These are phyloP conservation scores for Poecilia picta DNA, from an alignment of 2,797 vertebrate species.

Conservation along the genomic window DNA sequence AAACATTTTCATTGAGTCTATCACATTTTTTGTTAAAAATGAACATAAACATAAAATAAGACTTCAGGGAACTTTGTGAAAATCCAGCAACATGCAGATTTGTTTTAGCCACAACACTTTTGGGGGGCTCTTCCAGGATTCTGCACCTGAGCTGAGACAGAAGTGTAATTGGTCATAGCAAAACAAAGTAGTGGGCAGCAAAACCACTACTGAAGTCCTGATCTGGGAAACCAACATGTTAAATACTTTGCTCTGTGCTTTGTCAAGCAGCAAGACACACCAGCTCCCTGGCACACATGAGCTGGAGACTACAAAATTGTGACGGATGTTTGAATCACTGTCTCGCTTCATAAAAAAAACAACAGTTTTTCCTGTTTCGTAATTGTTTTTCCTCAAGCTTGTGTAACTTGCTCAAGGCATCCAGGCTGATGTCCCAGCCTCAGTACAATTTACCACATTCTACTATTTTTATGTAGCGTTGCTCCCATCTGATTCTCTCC, in stretches of 20 bases:
- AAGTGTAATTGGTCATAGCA: not conserved
- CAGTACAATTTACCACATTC: not conserved
- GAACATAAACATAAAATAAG: not conserved
- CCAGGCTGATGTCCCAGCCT: not conserved
- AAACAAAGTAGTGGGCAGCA: not conserved
- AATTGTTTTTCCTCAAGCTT: not conserved
- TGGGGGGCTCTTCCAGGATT: not conserved
- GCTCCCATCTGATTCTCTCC: not conserved
- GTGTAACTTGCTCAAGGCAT: not conserved
- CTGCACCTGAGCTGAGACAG: not conserved
- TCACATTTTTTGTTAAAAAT: not conserved
- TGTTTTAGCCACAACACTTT: not conserved
- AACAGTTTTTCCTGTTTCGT: not conserved
- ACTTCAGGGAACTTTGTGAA: not conserved
- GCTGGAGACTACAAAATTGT: not conserved
- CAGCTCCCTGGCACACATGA: not conserved
- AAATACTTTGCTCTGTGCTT: not conserved
- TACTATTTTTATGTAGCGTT: not conserved
- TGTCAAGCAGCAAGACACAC: not conserved
- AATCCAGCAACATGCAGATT: not conserved
- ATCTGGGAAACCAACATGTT: not conserved
- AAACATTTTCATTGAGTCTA: not conserved
- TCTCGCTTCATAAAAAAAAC: not conserved
- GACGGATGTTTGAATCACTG: not conserved
- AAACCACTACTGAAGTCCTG: not conserved